Conservation (phyloP, 2,797 vertebrate species). For the Pagetopsis macropterus region DNA sequence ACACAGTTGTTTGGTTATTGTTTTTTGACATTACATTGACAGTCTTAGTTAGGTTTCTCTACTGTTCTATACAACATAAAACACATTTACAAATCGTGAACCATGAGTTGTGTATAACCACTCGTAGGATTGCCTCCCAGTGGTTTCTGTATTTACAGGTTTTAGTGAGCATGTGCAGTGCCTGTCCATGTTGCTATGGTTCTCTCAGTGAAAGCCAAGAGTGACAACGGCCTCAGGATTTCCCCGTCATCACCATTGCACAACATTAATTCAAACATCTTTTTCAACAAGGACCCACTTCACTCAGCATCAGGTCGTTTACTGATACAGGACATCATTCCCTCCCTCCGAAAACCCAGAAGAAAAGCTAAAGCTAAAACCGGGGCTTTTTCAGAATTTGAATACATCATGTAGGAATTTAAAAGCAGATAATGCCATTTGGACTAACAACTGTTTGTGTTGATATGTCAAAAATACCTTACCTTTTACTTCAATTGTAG, state of each 20-base stretch:
- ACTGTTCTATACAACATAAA: not conserved
- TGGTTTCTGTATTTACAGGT: slow-evolving; percentile 32
- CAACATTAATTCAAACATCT: slow-evolving; percentile 62
- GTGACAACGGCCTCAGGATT: slow-evolving; percentile 74
- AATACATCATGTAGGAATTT: not conserved
- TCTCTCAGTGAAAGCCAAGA: slow-evolving; percentile 66
- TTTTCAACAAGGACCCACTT: slow-evolving; percentile 56
- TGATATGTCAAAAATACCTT: slow-evolving; percentile 51
- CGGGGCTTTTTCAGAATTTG: not conserved
- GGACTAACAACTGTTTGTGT: not conserved
- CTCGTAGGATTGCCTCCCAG: slow-evolving; percentile 18
- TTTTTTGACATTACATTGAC: slow-evolving; percentile 24
- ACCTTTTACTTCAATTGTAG: slow-evolving; percentile 98
- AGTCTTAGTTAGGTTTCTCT: not conserved
- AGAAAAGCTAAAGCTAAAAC: slow-evolving; percentile 18
- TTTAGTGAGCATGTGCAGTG: slow-evolving; percentile 50
- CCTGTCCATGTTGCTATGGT: slow-evolving; percentile 62
- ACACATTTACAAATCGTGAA: too few species aligned
- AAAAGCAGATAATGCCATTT: not conserved
- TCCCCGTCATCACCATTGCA: slow-evolving; percentile 58
- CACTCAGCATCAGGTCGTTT: slow-evolving; percentile 51
- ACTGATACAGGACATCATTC: slow-evolving; percentile 36
- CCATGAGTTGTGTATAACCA: not conserved
- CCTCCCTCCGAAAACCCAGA: slow-evolving; percentile 16
- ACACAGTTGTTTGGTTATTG: slow-evolving; percentile 45